These are phyloP conservation scores for Trachelipus rathkii DNA, from an alignment of 1,140 invertebrate genomes.

Conservation along the genomic window DNA sequence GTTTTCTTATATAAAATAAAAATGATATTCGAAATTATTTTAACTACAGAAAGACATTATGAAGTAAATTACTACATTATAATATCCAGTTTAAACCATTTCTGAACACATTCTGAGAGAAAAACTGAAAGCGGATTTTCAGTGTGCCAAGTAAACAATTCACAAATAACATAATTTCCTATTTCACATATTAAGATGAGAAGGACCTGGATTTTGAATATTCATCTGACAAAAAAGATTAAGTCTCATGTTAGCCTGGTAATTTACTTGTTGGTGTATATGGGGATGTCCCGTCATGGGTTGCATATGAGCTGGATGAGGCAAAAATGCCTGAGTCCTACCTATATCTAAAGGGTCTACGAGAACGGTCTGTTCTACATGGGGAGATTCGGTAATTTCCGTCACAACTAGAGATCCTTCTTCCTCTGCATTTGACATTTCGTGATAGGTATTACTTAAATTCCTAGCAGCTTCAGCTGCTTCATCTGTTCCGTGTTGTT, in stretches of 20 bases:
- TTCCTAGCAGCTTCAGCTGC: constrained; percentile 40
- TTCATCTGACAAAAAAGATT: background rate
- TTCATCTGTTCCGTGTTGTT: constrained; percentile 33
- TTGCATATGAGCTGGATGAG: background rate
- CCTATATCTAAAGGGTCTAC: background rate
- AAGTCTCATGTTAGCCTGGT: background rate
- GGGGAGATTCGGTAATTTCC: constrained; percentile 36
- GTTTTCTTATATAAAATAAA: no score
- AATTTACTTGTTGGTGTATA: background rate
- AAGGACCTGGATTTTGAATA: background rate
- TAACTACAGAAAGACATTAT: no score
- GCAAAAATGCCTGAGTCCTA: background rate
- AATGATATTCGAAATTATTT: no score
- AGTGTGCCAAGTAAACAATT: no score
- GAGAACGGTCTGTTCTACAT: background rate
- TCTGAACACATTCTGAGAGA: no score
- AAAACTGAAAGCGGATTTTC: no score
- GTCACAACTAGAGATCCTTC: constrained; percentile 44
- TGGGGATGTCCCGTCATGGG: background rate
- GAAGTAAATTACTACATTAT: no score
- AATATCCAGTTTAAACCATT: no score
- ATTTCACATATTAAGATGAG: background rate
- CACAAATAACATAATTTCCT: no score
- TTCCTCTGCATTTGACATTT: constrained; percentile 38
- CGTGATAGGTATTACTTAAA: constrained; percentile 39